phyloP scores from a whole-genome alignment of 2,797 vertebrate genomes.

The Tolypeutes matacus region DNA sequence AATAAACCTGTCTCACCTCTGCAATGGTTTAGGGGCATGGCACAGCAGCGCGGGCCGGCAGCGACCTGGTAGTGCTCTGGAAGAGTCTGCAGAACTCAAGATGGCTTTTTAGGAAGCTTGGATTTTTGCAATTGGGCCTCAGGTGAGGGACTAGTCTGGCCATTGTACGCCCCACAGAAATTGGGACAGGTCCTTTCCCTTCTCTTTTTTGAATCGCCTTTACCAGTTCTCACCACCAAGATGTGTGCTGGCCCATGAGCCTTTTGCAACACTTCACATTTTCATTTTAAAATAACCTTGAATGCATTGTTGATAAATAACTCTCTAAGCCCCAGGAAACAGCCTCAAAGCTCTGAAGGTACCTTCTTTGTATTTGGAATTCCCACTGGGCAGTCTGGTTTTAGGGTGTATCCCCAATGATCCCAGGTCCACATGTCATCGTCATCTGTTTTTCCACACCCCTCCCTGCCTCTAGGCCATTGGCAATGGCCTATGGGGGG shows the following conservation, averaged over 20 bases:
- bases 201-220: not conserved
- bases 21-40: not conserved
- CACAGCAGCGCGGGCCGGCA: not conserved
- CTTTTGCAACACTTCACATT: not conserved
- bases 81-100: not conserved
- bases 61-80: not conserved
- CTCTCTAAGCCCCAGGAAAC: not conserved
- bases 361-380: not conserved
- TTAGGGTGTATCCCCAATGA: not conserved
- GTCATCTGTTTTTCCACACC: not conserved
- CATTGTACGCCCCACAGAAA: not conserved
- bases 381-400: not conserved
- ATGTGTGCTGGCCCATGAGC: not conserved
- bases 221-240: not conserved
- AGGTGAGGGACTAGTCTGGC: not conserved
- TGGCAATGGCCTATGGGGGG: too few relatives aligned
- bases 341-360: not conserved
- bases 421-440: not conserved
- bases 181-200: not conserved
- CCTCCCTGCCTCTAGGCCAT: not conserved
- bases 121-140: fast-evolving
- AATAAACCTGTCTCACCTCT: conserved; percentile 34
- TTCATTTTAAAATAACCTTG: conserved; percentile 36
- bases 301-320: not conserved
- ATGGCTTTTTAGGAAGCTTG: not conserved